Evolutionary conservation across 2,797 vertebrate species (phyloP).

Genomic region (Pseudochirops corinnae): DNA sequence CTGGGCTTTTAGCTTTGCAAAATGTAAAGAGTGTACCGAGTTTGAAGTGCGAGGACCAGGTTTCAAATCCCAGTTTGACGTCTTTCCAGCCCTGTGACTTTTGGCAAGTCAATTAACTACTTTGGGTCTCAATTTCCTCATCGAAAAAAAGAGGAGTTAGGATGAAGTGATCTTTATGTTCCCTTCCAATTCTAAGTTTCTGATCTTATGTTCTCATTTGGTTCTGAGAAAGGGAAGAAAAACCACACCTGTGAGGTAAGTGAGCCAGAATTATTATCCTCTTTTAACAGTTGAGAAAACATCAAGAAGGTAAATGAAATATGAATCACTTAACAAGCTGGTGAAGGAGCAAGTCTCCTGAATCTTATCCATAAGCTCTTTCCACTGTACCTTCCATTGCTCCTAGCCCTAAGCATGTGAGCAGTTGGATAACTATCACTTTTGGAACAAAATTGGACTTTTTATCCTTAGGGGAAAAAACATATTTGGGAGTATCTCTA

Average conservation of each 20-base stretch:
- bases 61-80: not conserved
- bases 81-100: not conserved
- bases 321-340: not conserved
- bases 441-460: not conserved
- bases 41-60: not conserved
- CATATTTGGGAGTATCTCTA: not conserved
- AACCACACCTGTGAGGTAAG: not conserved
- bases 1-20: not conserved
- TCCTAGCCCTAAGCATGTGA: not conserved
- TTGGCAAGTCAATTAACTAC: not conserved
- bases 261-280: not conserved
- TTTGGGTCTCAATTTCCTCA: not conserved
- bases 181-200: not conserved
- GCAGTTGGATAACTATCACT: not conserved
- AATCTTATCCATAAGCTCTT: not conserved
- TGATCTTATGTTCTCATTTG: not conserved
- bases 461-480: not conserved
- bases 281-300: not conserved
- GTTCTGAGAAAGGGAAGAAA: not conserved
- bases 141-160: not conserved
- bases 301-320: slow-evolving; percentile 14
- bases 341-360: not conserved
- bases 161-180: not conserved
- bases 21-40: not conserved
- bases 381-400: not conserved